Base-by-base conservation (phyloP, 2,797 vertebrate genomes). In the Cottoperca gobio region DNA sequence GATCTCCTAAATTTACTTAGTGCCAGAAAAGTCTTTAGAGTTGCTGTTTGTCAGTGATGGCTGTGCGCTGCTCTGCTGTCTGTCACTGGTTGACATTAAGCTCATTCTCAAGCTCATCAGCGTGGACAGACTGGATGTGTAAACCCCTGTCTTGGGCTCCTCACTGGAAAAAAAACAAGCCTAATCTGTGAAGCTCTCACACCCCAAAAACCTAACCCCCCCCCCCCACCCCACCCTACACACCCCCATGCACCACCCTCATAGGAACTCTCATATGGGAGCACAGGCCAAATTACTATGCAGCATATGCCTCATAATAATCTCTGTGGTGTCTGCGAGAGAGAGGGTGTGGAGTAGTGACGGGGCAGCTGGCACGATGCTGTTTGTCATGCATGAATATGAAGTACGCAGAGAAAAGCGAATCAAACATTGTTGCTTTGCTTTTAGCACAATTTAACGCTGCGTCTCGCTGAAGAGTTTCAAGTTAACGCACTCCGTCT, bases 161-260 rank as follows among this genome's bases (percentile, higher is more conserved):
- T 84, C 75, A 43, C 73, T 82, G 82, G n/a, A n/a, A 33, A 83
- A 79, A 80, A 84, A 86, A 87, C 86, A 87, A 86, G 78, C 69
- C 79, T 91, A 89, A 92, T 92, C 86, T 89, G 43, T 54, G 58
- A 70, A n/a, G 72, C 72, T 61, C 43, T 54, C 37, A 83, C 61
- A 74, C 66, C 59, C 63, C 70, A 75, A 12, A 73, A 13, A 59
- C 17, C 28, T 57, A 54, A 6, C 14, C 62, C 72, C 50, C 53
- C 40, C 35, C 53, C 26, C 4, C 17, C 21, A 40, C 46, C n/a
- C 10, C 23, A 16, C 40, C 42, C 40, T 28, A 10, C 31, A 43
- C 33, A 39, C 42, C 57, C 66, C 26, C 53, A 24, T 53, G 66
- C 73, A 54, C 70, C 54, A 68, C 24, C 39, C n/a, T n/a, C n/a